Evolutionary conservation across 2,888 invertebrate genomes (phyloP).

Genomic region (Platycnemis pennipes): DNA sequence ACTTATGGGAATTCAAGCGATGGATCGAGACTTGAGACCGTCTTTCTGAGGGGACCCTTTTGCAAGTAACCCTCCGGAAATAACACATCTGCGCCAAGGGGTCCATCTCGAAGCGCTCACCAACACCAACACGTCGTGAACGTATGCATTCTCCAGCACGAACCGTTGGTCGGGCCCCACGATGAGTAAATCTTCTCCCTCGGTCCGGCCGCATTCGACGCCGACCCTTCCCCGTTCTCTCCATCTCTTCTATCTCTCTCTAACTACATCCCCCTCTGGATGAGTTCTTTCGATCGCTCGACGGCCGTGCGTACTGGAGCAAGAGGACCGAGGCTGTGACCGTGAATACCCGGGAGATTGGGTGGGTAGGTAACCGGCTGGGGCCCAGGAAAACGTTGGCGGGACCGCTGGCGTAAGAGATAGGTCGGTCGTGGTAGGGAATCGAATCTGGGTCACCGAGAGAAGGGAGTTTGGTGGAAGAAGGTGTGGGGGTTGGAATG

Average conservation of each 20-base stretch:
- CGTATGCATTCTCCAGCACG: background rate
- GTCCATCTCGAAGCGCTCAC: background rate
- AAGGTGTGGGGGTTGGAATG: background rate
- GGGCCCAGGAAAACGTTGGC: background rate
- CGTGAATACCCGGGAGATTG: background rate
- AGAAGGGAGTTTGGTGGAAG: background rate
- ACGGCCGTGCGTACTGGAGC: background rate
- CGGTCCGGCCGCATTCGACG: too few relatives aligned
- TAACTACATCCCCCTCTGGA: background rate
- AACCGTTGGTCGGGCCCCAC: too few relatives aligned
- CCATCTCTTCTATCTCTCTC: too few relatives aligned
- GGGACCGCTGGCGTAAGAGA: background rate
- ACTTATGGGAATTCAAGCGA: background rate
- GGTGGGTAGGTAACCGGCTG: background rate
- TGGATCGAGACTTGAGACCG: background rate
- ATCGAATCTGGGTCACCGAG: background rate
- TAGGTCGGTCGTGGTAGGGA: background rate
- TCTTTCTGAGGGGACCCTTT: background rate
- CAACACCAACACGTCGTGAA: background rate
- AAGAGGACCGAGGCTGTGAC: background rate
- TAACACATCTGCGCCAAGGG: background rate
- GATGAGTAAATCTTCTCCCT: too few relatives aligned
- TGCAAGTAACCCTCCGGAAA: background rate
- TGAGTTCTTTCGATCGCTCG: background rate
- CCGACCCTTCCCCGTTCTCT: too few relatives aligned